Percentiles rank a stretch among this genome's conserved stretches.
Conservation (phyloP, 2,888 invertebrate species). For the Troglohyphantes excavatus region DNA sequence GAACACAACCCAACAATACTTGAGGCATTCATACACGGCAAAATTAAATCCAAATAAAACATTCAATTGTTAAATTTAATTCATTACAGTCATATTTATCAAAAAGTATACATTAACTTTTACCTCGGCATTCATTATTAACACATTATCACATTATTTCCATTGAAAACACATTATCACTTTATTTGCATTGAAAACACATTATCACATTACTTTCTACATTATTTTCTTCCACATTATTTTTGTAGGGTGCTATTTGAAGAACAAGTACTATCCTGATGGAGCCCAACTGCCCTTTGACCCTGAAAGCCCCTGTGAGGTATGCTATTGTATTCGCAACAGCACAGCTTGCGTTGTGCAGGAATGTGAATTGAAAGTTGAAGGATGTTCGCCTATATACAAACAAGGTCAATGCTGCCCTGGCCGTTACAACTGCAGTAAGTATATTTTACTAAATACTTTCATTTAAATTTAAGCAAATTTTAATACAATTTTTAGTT, state of each 20-base stretch:
- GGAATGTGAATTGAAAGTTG: slow-evolving; percentile 95
- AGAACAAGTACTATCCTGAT: slow-evolving; percentile 92
- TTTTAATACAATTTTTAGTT: neutral
- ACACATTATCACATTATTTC: neutral
- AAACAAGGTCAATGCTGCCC: slow-evolving; percentile 96
- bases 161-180: neutral
- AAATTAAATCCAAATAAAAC: too few species aligned
- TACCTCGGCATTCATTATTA: neutral
- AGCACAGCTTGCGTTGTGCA: slow-evolving; percentile 97
- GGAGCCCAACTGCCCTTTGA: slow-evolving; percentile 92
- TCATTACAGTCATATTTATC: too few species aligned
- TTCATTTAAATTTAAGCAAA: neutral
- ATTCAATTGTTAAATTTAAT: too few species aligned
- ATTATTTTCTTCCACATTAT: too few species aligned
- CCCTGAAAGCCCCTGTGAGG: slow-evolving; percentile 94
- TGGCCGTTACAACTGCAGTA: slow-evolving; percentile 95
- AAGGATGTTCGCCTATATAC: slow-evolving; percentile 94
- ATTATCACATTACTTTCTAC: neutral
- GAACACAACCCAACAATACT: too few species aligned
- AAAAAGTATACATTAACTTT: too few species aligned
- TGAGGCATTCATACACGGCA: too few species aligned
- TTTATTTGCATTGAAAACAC: neutral
- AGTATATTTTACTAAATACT: slow-evolving; percentile 82
- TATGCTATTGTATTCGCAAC: slow-evolving; percentile 97
- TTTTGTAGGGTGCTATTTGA: slow-evolving; percentile 89